Evolutionary conservation across 2,797 vertebrate genomes (phyloP).

Genomic region (Oryzias dopingdopingensis): DNA sequence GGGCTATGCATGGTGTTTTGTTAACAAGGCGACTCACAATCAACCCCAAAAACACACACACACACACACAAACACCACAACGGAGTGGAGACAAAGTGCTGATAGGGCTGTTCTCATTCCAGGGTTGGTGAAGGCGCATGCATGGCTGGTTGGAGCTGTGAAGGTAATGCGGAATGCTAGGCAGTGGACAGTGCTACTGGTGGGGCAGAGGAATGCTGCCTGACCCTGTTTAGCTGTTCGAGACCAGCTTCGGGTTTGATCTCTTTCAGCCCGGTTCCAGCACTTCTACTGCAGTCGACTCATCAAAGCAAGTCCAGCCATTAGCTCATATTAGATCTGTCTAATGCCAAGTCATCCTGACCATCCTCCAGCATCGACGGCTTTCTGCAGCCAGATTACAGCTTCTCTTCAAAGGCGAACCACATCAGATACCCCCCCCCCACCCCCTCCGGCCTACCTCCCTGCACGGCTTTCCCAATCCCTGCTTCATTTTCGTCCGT

Average conservation of each 20-base stretch:
- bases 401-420: constrained; percentile 40
- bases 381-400: constrained; percentile 37
- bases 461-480: constrained; percentile 46
- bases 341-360: not conserved
- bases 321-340: constrained; percentile 21
- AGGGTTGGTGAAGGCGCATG: constrained; percentile 49
- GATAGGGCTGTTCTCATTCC: constrained; percentile 66
- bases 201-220: constrained; percentile 67
- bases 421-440: constrained; percentile 20
- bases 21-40: constrained; percentile 57
- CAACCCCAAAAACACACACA: constrained; percentile 22
- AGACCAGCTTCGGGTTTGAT: constrained; percentile 25
- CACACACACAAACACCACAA: constrained; percentile 24
- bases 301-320: constrained; percentile 10
- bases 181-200: constrained; percentile 54
- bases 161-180: constrained; percentile 65
- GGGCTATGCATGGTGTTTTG: constrained; percentile 56
- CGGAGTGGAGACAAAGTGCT: constrained; percentile 63
- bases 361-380: constrained; percentile 18
- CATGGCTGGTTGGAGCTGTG: constrained; percentile 70
- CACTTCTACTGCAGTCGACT: constrained; percentile 18
- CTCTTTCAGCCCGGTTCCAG: constrained; percentile 24
- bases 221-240: constrained; percentile 45
- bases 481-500: constrained; percentile 37
- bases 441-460: constrained; percentile 12